Evolutionary conservation across 1,140 invertebrate species (phyloP), one percentile per base, ranked within the genome.

Genomic region (Anoplophora glabripennis): DNA sequence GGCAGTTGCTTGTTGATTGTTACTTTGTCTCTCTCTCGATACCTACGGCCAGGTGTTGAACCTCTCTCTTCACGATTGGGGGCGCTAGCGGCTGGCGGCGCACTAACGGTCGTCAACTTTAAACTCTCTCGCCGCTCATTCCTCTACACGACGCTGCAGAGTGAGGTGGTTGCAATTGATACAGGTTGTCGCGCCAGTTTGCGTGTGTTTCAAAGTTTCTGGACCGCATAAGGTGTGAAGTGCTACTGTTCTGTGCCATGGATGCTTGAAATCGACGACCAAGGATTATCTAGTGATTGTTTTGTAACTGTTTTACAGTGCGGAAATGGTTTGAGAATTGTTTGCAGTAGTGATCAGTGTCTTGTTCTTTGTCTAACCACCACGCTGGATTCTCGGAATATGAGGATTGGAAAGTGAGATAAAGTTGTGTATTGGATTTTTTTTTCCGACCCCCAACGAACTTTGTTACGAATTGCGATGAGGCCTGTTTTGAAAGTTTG

Each of bases 21-120:
- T 12, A 9, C 34, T 41, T 48, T 28, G 15, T 57, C 45, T 35
- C 35, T 8, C 7, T 51, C 21, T 41, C 12, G 9, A 3, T 40
- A 21, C 38, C 11, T 21, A 36, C 4, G n/a, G n/a, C 14, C 10
- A 34, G n/a, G 18, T 37, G 36, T 47, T 33, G 42, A 42, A 21
- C 33, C 35, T 51, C 37, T 48, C 49, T 41, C 37, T 37, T 57
- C 37, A 18, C n/a, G 12, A 41, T 4, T 15, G 14, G 40, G 56
- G 45, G 44, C 56, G 49, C 56, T 47, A 28, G 12, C 17, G 44
- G 15, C 45, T 41, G 36, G 21, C 21, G 5, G 33, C 35, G 36
- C 41, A 21, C 45, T 48, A 57, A 57, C 56, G 56, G 56, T 57
- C 56, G 56, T 17, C 48, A 57, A 47, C 49, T 57, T 41, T 33